A percentile compares a stretch with the other conserved stretches of the same genome.
These are phyloP conservation scores for Fistularia tabacaria DNA, from an alignment of 2,797 vertebrate species.

Conservation along the genomic window DNA sequence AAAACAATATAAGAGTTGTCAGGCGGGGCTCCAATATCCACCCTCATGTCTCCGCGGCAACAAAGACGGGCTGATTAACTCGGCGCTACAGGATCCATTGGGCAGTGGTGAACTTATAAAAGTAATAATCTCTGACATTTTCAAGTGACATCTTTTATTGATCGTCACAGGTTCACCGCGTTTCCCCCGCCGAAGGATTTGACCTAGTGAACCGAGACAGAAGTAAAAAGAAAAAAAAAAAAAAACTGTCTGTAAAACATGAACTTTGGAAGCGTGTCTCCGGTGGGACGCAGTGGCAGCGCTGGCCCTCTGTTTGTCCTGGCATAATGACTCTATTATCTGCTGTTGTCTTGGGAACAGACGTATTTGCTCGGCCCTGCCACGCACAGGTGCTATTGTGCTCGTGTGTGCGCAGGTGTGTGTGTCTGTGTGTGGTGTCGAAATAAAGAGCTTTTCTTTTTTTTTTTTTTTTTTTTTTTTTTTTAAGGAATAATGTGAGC, in stretches of 20 bases:
- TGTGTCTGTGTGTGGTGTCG: conserved; percentile 19
- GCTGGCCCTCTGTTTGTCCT: conserved; percentile 62
- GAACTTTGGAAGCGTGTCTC: conserved; percentile 24
- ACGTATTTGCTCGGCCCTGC: conserved; percentile 58
- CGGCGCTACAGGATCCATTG: too few relatives aligned
- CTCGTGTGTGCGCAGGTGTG: conserved; percentile 61
- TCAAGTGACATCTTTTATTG: too few relatives aligned
- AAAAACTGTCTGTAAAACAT: background rate
- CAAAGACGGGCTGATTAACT: too few relatives aligned
- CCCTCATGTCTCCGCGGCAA: too few relatives aligned
- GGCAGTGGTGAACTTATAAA: too few relatives aligned
- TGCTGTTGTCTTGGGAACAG: conserved; percentile 70
- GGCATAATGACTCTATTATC: conserved; percentile 71
- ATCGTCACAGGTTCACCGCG: too few relatives aligned
- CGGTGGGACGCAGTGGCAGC: conserved; percentile 35
- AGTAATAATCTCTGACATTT: too few relatives aligned
- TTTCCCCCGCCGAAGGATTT: too few relatives aligned
- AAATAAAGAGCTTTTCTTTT: conserved; percentile 8
- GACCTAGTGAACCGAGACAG: too few relatives aligned
- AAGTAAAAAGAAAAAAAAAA: background rate
- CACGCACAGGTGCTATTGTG: conserved; percentile 62
- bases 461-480: background rate
- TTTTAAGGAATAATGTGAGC: conserved; percentile 25
- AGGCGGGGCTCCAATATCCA: too few relatives aligned
- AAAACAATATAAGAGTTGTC: too few relatives aligned